Conservation (phyloP, 2,888 invertebrate species). For the Nemotelus pantherinus region DNA sequence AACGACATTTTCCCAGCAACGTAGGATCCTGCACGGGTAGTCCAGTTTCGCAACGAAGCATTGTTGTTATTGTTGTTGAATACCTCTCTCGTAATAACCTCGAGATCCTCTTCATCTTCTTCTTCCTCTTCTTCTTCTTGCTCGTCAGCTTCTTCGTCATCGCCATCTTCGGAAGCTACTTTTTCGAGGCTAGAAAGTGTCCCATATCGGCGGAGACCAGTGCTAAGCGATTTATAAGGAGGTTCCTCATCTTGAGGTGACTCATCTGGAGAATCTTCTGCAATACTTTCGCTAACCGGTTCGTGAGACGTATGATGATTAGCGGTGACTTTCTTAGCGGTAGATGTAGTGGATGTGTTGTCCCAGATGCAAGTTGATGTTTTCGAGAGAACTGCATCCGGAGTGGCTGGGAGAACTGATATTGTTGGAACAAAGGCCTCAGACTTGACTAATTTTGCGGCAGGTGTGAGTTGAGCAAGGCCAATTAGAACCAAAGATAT, state of each 20-base stretch:
- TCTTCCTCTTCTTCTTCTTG: conserved; percentile 48
- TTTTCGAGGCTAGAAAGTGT: conserved; percentile 79
- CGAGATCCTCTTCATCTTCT: conserved; percentile 53
- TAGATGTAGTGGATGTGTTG: conserved; percentile 58
- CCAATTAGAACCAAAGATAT: conserved; percentile 76
- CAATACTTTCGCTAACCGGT: conserved; percentile 62
- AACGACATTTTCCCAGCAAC: conserved; percentile 84
- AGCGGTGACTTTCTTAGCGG: conserved; percentile 56
- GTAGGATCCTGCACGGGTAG: conserved; percentile 81
- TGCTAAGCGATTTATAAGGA: conserved; percentile 75
- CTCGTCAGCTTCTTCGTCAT: conserved; percentile 51
- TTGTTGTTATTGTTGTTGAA: conserved; percentile 44
- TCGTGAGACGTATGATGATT: conserved; percentile 57
- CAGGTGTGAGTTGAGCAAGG: conserved; percentile 67
- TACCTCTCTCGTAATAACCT: conserved; percentile 52
- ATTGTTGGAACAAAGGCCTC: conserved; percentile 71
- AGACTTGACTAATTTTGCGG: conserved; percentile 67
- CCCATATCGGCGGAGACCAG: conserved; percentile 69
- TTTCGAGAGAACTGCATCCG: conserved; percentile 67
- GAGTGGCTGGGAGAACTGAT: conserved; percentile 79
- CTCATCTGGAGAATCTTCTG: conserved; percentile 75
- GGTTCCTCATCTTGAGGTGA: conserved; percentile 78
- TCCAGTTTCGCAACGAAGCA: conserved; percentile 71
- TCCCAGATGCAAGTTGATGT: conserved; percentile 64
- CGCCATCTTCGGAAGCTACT: conserved; percentile 66